A percentile compares a stretch with the other conserved stretches of the same genome.
phyloP scores from a whole-genome alignment of 1,140 invertebrate genomes.

The Kradibia gibbosae region DNA sequence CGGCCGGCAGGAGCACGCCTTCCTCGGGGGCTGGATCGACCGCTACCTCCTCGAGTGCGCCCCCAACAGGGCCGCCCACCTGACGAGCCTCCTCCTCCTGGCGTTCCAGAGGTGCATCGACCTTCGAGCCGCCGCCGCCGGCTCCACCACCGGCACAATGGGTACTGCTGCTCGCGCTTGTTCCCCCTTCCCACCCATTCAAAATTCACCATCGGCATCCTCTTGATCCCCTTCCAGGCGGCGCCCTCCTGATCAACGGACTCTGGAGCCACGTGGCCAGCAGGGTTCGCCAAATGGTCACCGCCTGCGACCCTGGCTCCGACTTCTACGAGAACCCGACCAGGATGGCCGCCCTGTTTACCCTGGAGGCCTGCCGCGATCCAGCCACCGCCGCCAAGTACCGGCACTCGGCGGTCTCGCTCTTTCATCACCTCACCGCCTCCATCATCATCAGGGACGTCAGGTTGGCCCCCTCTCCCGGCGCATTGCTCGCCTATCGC shows the following conservation, averaged over 20 bases:
- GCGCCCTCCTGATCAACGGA: slow-evolving; percentile 60
- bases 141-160: slow-evolving; percentile 6
- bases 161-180: too few species aligned
- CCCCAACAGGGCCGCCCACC: slow-evolving; percentile 57
- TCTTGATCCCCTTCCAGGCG: slow-evolving; percentile 31
- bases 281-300: slow-evolving; percentile 64
- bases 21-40: slow-evolving; percentile 70
- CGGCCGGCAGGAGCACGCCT: slow-evolving; percentile 62
- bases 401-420: slow-evolving; percentile 61
- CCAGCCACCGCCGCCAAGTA: slow-evolving; percentile 60
- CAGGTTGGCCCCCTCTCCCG: too few species aligned
- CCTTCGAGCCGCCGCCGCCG: slow-evolving; percentile 27
- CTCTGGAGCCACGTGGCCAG: slow-evolving; percentile 65
- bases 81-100: slow-evolving; percentile 58
- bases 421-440: slow-evolving; percentile 67
- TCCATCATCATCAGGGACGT: slow-evolving; percentile 66
- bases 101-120: slow-evolving; percentile 61
- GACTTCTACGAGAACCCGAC: slow-evolving; percentile 62
- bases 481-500: too few species aligned
- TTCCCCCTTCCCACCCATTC: too few species aligned
- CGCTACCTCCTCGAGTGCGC: slow-evolving; percentile 64
- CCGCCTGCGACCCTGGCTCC: slow-evolving; percentile 56
- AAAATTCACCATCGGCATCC: too few species aligned
- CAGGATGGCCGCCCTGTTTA: slow-evolving; percentile 66
- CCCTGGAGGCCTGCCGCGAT: slow-evolving; percentile 63